Evolutionary conservation across 2,113 vertebrate genomes (phyloP).

Genomic region (Aldabrachelys gigantea): DNA sequence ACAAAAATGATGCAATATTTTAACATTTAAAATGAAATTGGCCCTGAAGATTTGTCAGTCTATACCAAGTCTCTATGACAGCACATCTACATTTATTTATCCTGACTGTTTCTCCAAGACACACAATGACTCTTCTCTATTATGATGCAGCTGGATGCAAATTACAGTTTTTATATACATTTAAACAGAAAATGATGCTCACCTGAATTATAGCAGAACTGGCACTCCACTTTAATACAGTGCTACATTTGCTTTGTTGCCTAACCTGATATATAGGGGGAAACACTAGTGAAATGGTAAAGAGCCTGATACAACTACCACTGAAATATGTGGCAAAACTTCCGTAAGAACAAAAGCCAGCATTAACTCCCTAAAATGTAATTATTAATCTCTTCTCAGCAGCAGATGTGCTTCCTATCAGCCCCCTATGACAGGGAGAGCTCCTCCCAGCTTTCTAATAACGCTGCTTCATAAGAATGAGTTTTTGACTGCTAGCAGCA

Average conservation of each 20-base stretch:
- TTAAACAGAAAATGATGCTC: background rate
- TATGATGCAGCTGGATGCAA: background rate
- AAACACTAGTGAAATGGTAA: background rate
- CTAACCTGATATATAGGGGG: fast-evolving
- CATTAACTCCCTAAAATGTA: background rate
- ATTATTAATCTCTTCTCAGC: constrained; percentile 21
- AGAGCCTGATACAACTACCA: background rate
- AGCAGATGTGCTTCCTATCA: constrained; percentile 33
- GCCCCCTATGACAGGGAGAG: background rate
- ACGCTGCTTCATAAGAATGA: background rate
- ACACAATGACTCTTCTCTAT: background rate
- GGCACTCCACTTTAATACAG: background rate
- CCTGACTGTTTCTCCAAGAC: background rate
- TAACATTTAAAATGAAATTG: background rate
- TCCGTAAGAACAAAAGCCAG: constrained; percentile 3
- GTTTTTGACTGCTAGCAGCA: background rate
- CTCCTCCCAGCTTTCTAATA: background rate
- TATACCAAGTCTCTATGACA: fast-evolving
- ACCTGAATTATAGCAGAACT: background rate
- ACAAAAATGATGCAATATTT: background rate
- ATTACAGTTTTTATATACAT: background rate
- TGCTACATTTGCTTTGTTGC: constrained; percentile 9
- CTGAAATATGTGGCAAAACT: background rate
- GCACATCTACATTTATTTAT: background rate
- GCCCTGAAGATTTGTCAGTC: background rate